phyloP scores from a whole-genome alignment of 2,797 vertebrate species.

The Sciurus carolinensis region DNA sequence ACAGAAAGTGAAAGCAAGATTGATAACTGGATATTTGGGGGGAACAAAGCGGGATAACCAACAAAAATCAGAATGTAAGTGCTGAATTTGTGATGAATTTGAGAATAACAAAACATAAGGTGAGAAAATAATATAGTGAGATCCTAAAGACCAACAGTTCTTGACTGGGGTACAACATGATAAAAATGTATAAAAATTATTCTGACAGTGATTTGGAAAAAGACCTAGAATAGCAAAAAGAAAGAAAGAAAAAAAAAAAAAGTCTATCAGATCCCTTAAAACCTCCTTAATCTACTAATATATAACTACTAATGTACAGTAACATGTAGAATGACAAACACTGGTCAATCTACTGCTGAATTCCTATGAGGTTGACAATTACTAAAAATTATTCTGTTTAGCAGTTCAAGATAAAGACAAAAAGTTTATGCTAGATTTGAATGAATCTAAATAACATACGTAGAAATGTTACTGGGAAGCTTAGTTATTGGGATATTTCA shows the following conservation, averaged over 20 bases:
- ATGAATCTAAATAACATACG: constrained; percentile 9
- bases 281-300: constrained; percentile 30
- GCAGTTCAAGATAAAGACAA: constrained; percentile 43
- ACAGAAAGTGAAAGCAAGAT: too few relatives aligned
- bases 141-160: neutral
- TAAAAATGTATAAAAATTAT: constrained; percentile 25
- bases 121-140: neutral
- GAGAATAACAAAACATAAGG: neutral
- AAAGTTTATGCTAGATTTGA: constrained; percentile 10
- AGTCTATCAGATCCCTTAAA: constrained; percentile 11
- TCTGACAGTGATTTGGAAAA: neutral
- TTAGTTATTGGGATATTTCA: constrained; percentile 17
- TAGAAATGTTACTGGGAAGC: constrained; percentile 1
- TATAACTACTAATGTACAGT: constrained; percentile 59
- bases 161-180: neutral
- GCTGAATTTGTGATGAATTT: neutral
- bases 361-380: constrained; percentile 45
- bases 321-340: constrained; percentile 19
- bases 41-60: neutral
- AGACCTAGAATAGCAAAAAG: neutral
- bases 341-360: neutral
- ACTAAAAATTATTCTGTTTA: constrained; percentile 45
- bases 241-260: neutral
- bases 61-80: neutral
- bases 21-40: too few relatives aligned